phyloP scores from a whole-genome alignment of 2,797 vertebrate species.

The Tenualosa thibaudeaui region DNA sequence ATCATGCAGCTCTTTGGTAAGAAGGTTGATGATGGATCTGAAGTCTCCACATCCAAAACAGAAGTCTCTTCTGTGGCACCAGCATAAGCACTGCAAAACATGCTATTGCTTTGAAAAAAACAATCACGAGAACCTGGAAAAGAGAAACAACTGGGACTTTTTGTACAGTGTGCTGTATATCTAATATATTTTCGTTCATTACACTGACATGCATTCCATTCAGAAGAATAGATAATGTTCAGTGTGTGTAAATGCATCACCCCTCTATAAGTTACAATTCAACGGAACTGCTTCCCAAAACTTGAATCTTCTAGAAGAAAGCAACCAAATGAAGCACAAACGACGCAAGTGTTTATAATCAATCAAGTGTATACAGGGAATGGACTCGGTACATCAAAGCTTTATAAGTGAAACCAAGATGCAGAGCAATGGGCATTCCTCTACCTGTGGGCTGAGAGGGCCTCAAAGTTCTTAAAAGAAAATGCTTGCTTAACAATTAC shows the following conservation, averaged over 20 bases:
- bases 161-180: conserved; percentile 62
- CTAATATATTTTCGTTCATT: not conserved
- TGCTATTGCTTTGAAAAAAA: conserved; percentile 25
- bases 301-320: not conserved
- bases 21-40: conserved; percentile 82
- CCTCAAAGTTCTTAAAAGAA: not conserved
- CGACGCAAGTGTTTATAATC: too few species aligned
- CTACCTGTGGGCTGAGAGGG: not conserved
- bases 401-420: not conserved
- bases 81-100: conserved; percentile 25
- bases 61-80: conserved; percentile 71
- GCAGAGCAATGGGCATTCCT: not conserved
- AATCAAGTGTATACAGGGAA: not conserved
- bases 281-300: not conserved
- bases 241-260: conserved; percentile 37
- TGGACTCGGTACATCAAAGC: not conserved
- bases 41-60: conserved; percentile 83
- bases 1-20: conserved; percentile 88
- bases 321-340: too few species aligned
- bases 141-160: conserved; percentile 47
- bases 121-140: conserved; percentile 29
- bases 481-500: not conserved
- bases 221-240: not conserved
- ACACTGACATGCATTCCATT: not conserved
- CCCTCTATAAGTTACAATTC: not conserved